A percentile compares a stretch with the other conserved stretches of the same genome.
Conservation (phyloP, 2,888 invertebrate genomes). For the Diarsia mendica region DNA sequence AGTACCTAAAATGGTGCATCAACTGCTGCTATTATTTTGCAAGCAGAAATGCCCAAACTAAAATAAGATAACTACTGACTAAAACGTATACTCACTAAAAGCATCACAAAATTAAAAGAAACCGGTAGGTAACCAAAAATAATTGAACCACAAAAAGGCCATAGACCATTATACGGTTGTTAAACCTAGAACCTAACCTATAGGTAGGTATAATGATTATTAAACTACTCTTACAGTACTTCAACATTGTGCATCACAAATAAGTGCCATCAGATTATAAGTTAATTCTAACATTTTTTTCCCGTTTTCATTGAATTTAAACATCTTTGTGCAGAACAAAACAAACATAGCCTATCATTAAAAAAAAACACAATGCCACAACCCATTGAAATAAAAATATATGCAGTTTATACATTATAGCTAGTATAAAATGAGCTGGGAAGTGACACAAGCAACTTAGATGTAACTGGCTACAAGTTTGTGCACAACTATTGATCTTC, state of each 20-base stretch:
- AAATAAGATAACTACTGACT: neutral
- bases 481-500: constrained; percentile 31
- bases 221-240: constrained; percentile 49
- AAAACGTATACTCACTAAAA: constrained; percentile 16
- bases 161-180: constrained; percentile 28
- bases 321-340: constrained; percentile 54
- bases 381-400: constrained; percentile 31
- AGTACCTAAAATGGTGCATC: constrained; percentile 5
- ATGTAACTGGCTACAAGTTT: constrained; percentile 26
- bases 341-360: constrained; percentile 3
- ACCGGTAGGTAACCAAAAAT: constrained; percentile 26
- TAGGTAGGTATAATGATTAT: constrained; percentile 40
- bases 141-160: constrained; percentile 34
- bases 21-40: neutral
- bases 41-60: constrained; percentile 13
- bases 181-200: constrained; percentile 41
- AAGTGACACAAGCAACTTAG: constrained; percentile 11
- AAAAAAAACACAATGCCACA: constrained; percentile 49
- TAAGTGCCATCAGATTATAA: constrained; percentile 68
- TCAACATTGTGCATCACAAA: constrained; percentile 74
- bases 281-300: constrained; percentile 35
- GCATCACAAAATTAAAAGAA: constrained; percentile 13
- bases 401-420: neutral
- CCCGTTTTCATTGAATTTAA: constrained; percentile 1
- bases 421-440: neutral